These are phyloP conservation scores for Leptinotarsa peninsularis DNA, from an alignment of 2,888 invertebrate genomes.

Conservation along the genomic window DNA sequence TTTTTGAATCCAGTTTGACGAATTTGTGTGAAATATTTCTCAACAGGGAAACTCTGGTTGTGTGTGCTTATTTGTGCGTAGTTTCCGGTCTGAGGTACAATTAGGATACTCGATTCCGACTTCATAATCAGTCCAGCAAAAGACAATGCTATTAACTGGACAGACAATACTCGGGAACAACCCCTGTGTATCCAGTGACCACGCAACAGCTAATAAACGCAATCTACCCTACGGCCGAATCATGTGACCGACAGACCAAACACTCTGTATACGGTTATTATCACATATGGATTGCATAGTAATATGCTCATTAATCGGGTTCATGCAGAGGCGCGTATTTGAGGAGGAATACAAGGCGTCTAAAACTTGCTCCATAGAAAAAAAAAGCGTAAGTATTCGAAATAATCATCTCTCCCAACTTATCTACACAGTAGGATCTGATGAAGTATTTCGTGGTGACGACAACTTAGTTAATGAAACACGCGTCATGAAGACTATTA, in stretches of 20 bases:
- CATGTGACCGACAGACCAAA: constrained; percentile 52
- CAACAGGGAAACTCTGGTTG: too few relatives aligned
- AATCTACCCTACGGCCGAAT: constrained; percentile 2
- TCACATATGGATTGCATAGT: constrained; percentile 39
- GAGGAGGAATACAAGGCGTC: constrained; percentile 37
- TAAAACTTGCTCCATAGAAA: constrained; percentile 52
- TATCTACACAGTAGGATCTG: too few relatives aligned
- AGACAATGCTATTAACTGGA: constrained; percentile 38
- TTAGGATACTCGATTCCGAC: constrained; percentile 11
- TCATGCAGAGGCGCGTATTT: background rate
- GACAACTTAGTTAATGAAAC: too few relatives aligned
- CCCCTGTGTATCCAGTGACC: constrained; percentile 39
- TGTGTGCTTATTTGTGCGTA: too few relatives aligned
- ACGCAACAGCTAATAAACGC: constrained; percentile 29
- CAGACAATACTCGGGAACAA: constrained; percentile 33
- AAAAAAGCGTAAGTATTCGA: background rate
- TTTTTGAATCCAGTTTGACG: too few relatives aligned
- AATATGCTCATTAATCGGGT: constrained; percentile 16
- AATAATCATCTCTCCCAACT: too few relatives aligned
- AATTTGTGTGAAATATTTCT: too few relatives aligned
- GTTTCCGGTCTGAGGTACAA: too few relatives aligned
- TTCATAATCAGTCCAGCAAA: constrained; percentile 26
- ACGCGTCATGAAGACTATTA: too few relatives aligned
- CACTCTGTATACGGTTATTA: constrained; percentile 57
- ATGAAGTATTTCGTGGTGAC: too few relatives aligned